Conservation (phyloP, 1,140 invertebrate genomes). For the Carposina sasakii region DNA sequence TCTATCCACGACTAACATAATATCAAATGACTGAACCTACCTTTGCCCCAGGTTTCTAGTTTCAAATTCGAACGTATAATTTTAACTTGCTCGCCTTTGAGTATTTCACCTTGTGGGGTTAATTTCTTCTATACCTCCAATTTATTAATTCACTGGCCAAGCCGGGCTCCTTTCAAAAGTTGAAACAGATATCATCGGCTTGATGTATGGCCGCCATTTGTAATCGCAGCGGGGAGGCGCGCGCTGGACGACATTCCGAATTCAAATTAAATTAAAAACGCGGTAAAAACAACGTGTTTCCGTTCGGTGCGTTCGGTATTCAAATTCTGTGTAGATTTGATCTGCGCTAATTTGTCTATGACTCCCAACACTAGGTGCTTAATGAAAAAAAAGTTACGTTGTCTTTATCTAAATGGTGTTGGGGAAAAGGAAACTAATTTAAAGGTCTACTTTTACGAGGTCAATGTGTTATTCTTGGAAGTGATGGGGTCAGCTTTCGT, state of each 20-base stretch:
- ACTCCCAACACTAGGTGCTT: too few relatives aligned
- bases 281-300: slow-evolving; percentile 66
- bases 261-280: slow-evolving; percentile 68
- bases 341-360: slow-evolving; percentile 70
- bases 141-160: slow-evolving; percentile 60
- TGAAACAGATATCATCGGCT: slow-evolving; percentile 70
- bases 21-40: too few relatives aligned
- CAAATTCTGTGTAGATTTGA: slow-evolving; percentile 61
- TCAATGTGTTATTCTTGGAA: slow-evolving; percentile 25
- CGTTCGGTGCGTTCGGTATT: slow-evolving; percentile 47
- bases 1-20: too few relatives aligned
- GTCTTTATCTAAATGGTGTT: slow-evolving; percentile 16
- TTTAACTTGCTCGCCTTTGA: slow-evolving; percentile 17
- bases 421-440: slow-evolving; percentile 11
- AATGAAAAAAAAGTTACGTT: too few relatives aligned
- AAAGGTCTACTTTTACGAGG: slow-evolving; percentile 11
- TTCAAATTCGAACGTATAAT: too few relatives aligned
- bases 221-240: slow-evolving; percentile 57
- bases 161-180: slow-evolving; percentile 58
- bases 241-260: slow-evolving; percentile 55
- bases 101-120: slow-evolving; percentile 41
- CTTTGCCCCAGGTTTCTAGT: too few relatives aligned
- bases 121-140: slow-evolving; percentile 39
- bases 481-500: slow-evolving; percentile 24
- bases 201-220: slow-evolving; percentile 69